These are phyloP conservation scores for Ictalurus furcatus DNA, from an alignment of 2,113 vertebrate species.

Conservation along the genomic window DNA sequence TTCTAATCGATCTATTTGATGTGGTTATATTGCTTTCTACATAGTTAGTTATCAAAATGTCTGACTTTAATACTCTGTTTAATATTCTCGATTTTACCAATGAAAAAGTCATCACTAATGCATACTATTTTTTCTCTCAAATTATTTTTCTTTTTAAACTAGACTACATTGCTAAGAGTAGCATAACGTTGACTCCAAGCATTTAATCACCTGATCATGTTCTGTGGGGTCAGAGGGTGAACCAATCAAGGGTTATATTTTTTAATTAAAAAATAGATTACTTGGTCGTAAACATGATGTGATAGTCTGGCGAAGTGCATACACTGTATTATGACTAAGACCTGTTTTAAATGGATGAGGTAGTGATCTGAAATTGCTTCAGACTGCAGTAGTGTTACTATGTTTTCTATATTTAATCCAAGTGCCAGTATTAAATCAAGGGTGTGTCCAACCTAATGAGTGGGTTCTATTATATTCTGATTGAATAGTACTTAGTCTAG, in stretches of 20 bases:
- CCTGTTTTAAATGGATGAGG: neutral
- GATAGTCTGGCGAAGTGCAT: neutral
- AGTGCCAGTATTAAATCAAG: neutral
- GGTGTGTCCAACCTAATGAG: neutral
- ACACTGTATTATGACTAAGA: neutral
- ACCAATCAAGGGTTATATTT: neutral
- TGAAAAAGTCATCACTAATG: neutral
- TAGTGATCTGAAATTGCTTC: neutral
- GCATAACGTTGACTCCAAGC: neutral
- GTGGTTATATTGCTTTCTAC: neutral
- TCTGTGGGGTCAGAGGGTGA: neutral
- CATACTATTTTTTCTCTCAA: neutral
- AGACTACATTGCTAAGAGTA: neutral
- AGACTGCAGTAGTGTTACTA: neutral
- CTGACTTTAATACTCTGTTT: neutral
- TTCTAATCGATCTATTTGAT: neutral
- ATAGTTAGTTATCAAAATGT: neutral
- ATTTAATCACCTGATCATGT: neutral
- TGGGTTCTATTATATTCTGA: neutral
- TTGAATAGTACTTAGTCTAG: neutral
- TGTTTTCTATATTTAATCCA: neutral
- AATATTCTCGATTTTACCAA: neutral
- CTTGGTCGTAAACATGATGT: neutral
- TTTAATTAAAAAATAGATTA: neutral
- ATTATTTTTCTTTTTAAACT: neutral